Evolutionary conservation across 53 echinoderm and acorn worm species (phyloP), one percentile per base, ranked within the genome.

Genomic region (Echinarachnius parma): DNA sequence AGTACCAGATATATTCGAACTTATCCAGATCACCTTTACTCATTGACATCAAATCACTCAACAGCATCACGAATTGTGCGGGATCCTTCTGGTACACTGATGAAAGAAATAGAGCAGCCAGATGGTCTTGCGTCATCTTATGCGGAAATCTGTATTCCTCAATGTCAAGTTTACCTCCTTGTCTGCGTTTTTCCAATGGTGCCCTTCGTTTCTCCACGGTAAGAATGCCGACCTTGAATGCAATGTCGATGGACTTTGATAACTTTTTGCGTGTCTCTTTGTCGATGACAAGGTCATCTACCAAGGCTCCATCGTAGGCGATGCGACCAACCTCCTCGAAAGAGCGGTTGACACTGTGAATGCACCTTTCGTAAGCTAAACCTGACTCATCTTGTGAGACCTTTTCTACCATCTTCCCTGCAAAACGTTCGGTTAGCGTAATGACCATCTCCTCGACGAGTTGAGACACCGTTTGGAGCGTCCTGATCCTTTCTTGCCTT

Each of bases 1-100:
- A 56, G 56, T 56, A 56, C 56, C 56, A 56, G 27, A 56, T 27
- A 28, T 56, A 56, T n/a, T 56, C 56, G 14, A 56, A 56, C 28
- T 30, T 27, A 56, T 56, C 56, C n/a, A 30, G 56, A 28, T 56
- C 28, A 27, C 30, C 56, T 2, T 27, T 16, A n/a, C n/a, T n/a
- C n/a, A n/a, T n/a, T 56, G 14, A 27, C 14, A 56, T 27, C 14
- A 56, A 30, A 8, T 56, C 56, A 15, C 30, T 2, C 25, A 27
- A 30, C 14, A 56, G 56, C 28, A 4, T 56, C 28, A 28, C 56
- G n/a, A 56, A 56, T 30, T 56, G 28, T 3, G 14, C 2, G 15
- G 56, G 56, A 4, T 56, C 56, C 4, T 56, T n/a, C 27, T 2
- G 56, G 28, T 56, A 30, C 28, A 56, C 3, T 27, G 28, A 56